Evolutionary conservation across 2,888 invertebrate genomes (phyloP).

Genomic region (Cordilura impudica): DNA sequence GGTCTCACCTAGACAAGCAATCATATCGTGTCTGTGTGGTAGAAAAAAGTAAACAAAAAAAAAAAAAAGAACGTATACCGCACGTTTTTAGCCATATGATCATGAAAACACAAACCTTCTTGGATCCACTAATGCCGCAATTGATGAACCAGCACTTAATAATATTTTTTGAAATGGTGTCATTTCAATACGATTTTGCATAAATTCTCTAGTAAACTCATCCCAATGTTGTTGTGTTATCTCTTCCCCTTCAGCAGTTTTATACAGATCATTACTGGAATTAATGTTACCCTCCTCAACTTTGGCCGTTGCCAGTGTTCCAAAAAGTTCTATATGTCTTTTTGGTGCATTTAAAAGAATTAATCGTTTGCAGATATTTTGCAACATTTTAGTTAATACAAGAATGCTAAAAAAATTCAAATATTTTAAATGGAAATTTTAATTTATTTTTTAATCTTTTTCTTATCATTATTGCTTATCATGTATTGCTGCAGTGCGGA

Average conservation of each 20-base stretch:
- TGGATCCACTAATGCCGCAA: constrained; percentile 89
- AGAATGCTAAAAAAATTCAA: constrained; percentile 11
- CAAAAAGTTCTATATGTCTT: constrained; percentile 9
- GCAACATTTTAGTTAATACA: constrained; percentile 29
- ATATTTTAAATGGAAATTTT: too few relatives aligned
- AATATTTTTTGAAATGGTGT: constrained; percentile 86
- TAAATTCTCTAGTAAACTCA: constrained; percentile 82
- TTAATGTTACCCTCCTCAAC: background rate
- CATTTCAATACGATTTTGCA: constrained; percentile 82
- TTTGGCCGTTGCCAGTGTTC: constrained; percentile 26
- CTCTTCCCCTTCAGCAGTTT: background rate
- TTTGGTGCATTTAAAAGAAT: background rate
- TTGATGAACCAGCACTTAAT: constrained; percentile 91
- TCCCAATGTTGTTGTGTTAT: constrained; percentile 67
- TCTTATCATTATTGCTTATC: too few relatives aligned
- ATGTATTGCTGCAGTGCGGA: too few relatives aligned
- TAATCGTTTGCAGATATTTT: constrained; percentile 19
- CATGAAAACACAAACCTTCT: constrained; percentile 76
- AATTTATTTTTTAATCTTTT: too few relatives aligned
- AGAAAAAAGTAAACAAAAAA: background rate
- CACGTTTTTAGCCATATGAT: background rate
- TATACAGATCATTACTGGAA: background rate
- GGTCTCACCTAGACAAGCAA: constrained; percentile 95
- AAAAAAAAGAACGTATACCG: background rate
- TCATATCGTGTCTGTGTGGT: constrained; percentile 88